Evolutionary conservation across 2,113 vertebrate genomes (phyloP).

Genomic region (Spheniscus mendiculus): DNA sequence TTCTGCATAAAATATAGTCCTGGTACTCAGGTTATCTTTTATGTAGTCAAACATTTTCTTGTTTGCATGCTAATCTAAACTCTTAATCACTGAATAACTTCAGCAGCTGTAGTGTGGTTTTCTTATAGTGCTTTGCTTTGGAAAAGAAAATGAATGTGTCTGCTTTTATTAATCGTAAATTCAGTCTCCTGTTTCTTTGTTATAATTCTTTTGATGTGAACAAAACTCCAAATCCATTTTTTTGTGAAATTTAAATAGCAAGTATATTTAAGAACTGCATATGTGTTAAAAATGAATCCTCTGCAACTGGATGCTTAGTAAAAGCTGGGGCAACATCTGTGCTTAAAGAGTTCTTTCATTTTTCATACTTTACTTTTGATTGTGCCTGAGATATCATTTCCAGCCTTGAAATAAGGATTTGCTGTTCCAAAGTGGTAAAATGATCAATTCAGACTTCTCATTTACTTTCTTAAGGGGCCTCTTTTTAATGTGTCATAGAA

Average conservation of each 20-base stretch:
- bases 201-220: conserved; percentile 71
- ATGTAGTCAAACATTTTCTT: conserved; percentile 59
- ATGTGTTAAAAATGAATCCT: background rate
- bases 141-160: conserved; percentile 55
- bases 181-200: conserved; percentile 66
- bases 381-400: conserved; percentile 10
- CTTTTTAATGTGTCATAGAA: background rate
- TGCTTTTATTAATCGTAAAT: conserved; percentile 70
- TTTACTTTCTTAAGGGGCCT: background rate
- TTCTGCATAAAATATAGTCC: conserved; percentile 59
- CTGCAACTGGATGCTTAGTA: background rate
- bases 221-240: conserved; percentile 59
- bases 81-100: conserved; percentile 55
- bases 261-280: conserved; percentile 2
- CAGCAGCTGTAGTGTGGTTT: conserved; percentile 38
- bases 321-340: background rate
- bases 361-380: conserved; percentile 30
- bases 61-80: conserved; percentile 67
- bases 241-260: conserved; percentile 51
- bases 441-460: background rate
- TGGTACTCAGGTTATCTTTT: conserved; percentile 17
- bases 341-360: background rate
- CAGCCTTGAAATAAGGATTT: background rate
- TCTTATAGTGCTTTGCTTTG: conserved; percentile 30
- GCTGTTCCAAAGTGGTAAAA: background rate